Percentiles rank a stretch among this genome's conserved stretches.
Conservation (phyloP, 2,888 invertebrate genomes). For the Siphlonurus alternatus region DNA sequence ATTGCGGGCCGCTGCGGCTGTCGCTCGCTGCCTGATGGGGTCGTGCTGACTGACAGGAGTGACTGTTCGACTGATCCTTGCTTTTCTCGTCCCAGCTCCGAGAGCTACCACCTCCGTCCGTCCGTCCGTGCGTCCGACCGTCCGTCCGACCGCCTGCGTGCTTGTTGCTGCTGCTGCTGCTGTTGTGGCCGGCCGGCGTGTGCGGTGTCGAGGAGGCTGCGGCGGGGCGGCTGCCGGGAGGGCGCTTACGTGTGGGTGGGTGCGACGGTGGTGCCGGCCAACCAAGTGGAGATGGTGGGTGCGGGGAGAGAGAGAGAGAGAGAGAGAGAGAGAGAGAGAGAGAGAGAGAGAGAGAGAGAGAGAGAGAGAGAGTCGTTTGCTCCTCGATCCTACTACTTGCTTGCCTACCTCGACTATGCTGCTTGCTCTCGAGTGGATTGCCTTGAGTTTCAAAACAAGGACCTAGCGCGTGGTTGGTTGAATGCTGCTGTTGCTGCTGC, state of each 20-base stretch:
- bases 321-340: no score
- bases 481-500: background rate
- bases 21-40: background rate
- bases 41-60: background rate
- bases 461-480: background rate
- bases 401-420: background rate
- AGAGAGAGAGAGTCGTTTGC: background rate
- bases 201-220: no score
- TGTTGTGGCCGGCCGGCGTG: background rate
- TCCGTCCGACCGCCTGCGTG: background rate
- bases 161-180: background rate
- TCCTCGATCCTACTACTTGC: background rate
- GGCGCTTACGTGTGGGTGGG: background rate
- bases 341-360: no score
- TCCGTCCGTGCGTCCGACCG: background rate
- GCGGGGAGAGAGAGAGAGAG: no score
- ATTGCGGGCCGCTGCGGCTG: background rate
- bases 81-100: no score
- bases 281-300: background rate
- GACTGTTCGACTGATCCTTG: no score
- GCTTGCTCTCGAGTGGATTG: conserved; percentile 1
- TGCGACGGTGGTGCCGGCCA: no score
- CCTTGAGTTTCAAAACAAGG: conserved; percentile 3
- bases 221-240: background rate
- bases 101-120: background rate